phyloP scores from a whole-genome alignment of 2,797 vertebrate genomes.

The Eospalax fontanierii region DNA sequence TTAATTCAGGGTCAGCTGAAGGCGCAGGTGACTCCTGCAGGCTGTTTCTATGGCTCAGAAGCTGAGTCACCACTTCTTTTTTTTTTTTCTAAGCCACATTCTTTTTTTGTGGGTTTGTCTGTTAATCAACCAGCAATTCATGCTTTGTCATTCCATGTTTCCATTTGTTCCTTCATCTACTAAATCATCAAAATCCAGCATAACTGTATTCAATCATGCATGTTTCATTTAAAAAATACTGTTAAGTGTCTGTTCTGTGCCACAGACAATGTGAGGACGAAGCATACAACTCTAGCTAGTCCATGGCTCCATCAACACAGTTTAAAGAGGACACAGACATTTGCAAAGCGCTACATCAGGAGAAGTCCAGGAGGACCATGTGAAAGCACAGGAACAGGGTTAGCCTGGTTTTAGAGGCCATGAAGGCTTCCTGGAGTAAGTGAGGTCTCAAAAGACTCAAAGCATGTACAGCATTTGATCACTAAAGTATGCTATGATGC shows the following conservation, averaged over 20 bases:
- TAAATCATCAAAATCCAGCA: neutral
- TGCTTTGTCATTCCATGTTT: neutral
- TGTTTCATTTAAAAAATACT: neutral
- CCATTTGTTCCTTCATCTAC: neutral
- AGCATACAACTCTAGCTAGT: neutral
- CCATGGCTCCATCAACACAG: neutral
- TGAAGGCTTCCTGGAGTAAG: neutral
- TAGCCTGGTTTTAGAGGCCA: neutral
- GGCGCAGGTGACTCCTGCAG: neutral
- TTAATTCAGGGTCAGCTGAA: neutral
- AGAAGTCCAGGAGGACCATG: neutral
- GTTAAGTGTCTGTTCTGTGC: neutral
- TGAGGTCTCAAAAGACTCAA: neutral
- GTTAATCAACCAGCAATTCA: neutral
- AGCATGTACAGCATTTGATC: neutral
- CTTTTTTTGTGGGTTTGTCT: conserved; percentile 38
- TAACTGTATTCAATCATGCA: neutral
- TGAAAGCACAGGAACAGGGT: neutral
- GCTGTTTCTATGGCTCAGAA: conserved; percentile 13
- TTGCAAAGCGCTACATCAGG: neutral
- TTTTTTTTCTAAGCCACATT: neutral
- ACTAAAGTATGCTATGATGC: neutral
- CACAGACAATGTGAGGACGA: neutral
- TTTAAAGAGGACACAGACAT: neutral
- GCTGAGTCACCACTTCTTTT: neutral